phyloP scores from a whole-genome alignment of 2,888 invertebrate species.

The Pachydiplax longipennis region DNA sequence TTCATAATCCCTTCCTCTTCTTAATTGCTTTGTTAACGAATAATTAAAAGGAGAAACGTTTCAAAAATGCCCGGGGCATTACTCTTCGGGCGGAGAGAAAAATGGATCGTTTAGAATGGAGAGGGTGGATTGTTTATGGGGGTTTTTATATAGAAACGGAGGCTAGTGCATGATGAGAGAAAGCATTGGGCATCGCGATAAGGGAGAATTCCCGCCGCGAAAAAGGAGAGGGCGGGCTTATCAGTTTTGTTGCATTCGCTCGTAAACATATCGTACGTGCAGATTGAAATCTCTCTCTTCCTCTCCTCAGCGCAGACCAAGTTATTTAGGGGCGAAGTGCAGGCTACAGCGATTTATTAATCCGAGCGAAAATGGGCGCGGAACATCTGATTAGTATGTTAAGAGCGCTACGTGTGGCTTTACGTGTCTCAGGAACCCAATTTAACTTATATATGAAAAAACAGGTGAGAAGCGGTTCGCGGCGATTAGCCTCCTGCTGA shows the following conservation, averaged over 20 bases:
- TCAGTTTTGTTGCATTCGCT: slow-evolving; percentile 19
- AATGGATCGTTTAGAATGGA: background rate
- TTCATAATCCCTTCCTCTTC: background rate
- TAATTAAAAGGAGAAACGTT: background rate
- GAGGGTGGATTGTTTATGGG: background rate
- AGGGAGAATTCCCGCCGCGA: background rate
- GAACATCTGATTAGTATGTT: background rate
- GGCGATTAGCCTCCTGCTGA: background rate
- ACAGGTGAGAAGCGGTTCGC: background rate
- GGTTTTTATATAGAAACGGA: background rate
- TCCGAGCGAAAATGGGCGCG: background rate
- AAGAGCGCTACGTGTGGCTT: background rate
- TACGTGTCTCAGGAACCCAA: background rate
- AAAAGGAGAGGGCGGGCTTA: background rate
- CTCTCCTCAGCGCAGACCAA: background rate
- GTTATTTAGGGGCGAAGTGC: background rate
- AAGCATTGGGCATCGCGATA: background rate
- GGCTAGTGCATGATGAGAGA: background rate
- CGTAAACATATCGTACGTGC: background rate
- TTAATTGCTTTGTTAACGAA: background rate
- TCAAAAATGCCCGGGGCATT: background rate
- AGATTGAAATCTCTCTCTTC: slow-evolving; percentile 6
- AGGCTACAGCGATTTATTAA: slow-evolving; percentile 7
- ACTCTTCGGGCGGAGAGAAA: background rate
- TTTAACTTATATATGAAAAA: background rate